Evolutionary conservation across 2,888 invertebrate genomes (phyloP).

Genomic region (Girardia tigrina): DNA sequence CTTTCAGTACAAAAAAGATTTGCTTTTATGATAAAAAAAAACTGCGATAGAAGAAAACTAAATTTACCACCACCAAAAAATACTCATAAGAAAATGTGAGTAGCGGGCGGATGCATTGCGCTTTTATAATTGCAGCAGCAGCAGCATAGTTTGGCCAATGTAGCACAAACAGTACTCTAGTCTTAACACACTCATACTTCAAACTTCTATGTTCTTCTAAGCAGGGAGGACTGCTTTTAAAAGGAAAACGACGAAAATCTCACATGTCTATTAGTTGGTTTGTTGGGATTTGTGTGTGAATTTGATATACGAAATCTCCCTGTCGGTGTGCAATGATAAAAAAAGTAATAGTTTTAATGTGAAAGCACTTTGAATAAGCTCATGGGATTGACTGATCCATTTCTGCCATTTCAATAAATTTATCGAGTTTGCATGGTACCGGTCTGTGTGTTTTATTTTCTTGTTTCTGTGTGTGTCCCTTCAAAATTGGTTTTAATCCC

Average conservation of each 20-base stretch:
- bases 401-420: slow-evolving; percentile 16
- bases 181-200: slow-evolving; percentile 9
- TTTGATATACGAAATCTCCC: slow-evolving; percentile 6
- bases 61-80: slow-evolving; percentile 18
- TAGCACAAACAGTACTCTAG: slow-evolving; percentile 23
- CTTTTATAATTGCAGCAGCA: slow-evolving; percentile 23
- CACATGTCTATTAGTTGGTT: background rate
- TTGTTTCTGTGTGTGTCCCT: background rate
- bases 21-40: slow-evolving; percentile 17
- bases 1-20: slow-evolving; percentile 1
- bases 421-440: slow-evolving; percentile 5
- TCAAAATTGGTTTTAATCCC: slow-evolving; percentile 17
- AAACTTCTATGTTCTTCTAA: background rate
- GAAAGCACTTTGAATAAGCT: slow-evolving; percentile 23
- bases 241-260: slow-evolving; percentile 6
- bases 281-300: slow-evolving; percentile 1
- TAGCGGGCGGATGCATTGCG: slow-evolving; percentile 23
- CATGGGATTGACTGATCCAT: slow-evolving; percentile 17
- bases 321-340: background rate
- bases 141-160: slow-evolving; percentile 18
- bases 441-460: slow-evolving; percentile 6
- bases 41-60: slow-evolving; percentile 13
- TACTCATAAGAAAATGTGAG: slow-evolving; percentile 23
- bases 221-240: slow-evolving; percentile 18
- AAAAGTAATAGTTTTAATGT: slow-evolving; percentile 17